Evolutionary conservation across 2,113 vertebrate species (phyloP).

Genomic region (Phoxinus phoxinus): DNA sequence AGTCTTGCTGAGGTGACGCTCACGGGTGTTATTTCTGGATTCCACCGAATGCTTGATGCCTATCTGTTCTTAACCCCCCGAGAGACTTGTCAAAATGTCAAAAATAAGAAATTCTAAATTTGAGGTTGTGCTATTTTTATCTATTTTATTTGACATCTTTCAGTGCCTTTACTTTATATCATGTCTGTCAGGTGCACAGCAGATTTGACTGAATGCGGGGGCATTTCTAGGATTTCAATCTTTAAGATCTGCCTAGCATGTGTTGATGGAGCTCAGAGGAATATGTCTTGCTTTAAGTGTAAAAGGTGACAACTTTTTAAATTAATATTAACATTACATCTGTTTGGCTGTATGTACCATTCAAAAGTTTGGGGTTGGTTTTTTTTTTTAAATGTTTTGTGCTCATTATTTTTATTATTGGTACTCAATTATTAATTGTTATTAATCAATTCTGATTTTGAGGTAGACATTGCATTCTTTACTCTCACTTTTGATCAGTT

Average conservation of each 20-base stretch:
- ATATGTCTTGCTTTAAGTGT: neutral
- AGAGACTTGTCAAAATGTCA: constrained; percentile 16
- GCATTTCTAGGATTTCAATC: constrained; percentile 16
- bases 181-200: neutral
- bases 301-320: neutral
- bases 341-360: neutral
- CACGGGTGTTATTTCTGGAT: constrained; percentile 24
- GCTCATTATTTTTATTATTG: too few relatives aligned
- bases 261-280: neutral
- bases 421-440: too few relatives aligned
- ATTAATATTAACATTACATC: constrained; percentile 1
- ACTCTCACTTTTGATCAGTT: too few relatives aligned
- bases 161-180: neutral
- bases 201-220: neutral
- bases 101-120: neutral
- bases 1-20: constrained; percentile 26
- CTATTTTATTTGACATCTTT: constrained; percentile 17
- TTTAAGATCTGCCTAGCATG: neutral
- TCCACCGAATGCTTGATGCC: constrained; percentile 7
- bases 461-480: neutral
- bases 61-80: neutral
- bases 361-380: neutral
- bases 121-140: constrained; percentile 20
- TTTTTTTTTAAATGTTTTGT: too few relatives aligned
- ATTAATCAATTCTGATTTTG: neutral